Conservation (phyloP, 2,113 vertebrate species). For the Malaclemys terrapin region DNA sequence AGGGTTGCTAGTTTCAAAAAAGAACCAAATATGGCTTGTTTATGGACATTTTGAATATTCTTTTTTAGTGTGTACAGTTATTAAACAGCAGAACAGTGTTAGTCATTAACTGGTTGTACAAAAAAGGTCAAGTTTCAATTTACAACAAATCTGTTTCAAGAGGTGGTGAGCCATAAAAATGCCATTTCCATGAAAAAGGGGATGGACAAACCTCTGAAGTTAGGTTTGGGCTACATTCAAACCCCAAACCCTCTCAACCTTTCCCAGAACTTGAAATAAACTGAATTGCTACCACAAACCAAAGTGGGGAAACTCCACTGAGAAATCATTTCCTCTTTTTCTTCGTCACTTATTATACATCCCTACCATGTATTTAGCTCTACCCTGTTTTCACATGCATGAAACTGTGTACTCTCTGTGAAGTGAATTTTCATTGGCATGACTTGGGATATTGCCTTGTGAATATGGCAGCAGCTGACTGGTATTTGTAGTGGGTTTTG, state of each 20-base stretch:
- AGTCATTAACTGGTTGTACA: constrained; percentile 29
- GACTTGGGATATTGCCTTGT: not conserved
- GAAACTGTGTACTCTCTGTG: rapidly evolving
- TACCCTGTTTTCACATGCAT: constrained; percentile 17
- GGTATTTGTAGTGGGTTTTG: not conserved
- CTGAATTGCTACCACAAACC: constrained; percentile 55
- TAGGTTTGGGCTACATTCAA: constrained; percentile 52
- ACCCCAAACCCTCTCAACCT: constrained; percentile 28
- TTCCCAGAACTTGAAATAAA: constrained; percentile 68
- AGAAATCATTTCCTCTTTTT: constrained; percentile 41
- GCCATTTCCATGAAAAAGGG: constrained; percentile 15
- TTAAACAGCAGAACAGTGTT: constrained; percentile 9
- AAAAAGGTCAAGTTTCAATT: constrained; percentile 22
- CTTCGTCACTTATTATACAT: constrained; percentile 13
- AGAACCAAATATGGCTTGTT: not conserved
- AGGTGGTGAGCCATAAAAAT: constrained; percentile 27
- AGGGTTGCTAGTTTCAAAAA: not conserved
- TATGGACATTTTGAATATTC: not conserved
- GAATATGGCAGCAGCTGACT: not conserved
- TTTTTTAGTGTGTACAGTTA: constrained; percentile 21
- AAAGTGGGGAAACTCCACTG: constrained; percentile 25
- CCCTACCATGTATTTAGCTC: not conserved
- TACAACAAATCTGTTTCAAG: constrained; percentile 21
- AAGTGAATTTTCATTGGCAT: not conserved
- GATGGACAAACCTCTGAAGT: constrained; percentile 29